A percentile compares a stretch with the other conserved stretches of the same genome.
These are phyloP conservation scores for Sebastes steindachneri DNA, from an alignment of 2,797 vertebrate species.

Conservation along the genomic window DNA sequence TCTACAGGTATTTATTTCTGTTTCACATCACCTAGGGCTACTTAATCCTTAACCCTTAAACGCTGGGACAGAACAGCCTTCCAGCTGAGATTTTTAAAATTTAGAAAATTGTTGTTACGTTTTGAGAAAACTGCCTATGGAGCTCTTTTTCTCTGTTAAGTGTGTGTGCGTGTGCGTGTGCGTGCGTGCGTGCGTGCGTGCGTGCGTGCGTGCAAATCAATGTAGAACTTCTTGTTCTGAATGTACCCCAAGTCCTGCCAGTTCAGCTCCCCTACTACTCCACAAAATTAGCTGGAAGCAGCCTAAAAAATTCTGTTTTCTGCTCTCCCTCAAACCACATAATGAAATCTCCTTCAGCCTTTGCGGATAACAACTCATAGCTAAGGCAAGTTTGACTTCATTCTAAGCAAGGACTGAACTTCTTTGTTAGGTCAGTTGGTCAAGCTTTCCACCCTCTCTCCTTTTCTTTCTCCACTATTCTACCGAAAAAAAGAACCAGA, in stretches of 20 bases:
- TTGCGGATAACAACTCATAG: neutral
- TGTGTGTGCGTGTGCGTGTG: too few species aligned
- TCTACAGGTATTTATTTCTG: conserved; percentile 29
- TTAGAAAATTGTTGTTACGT: neutral
- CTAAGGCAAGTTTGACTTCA: neutral
- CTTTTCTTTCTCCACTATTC: neutral
- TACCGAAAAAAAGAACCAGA: neutral
- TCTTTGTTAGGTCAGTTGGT: neutral
- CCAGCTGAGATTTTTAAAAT: neutral
- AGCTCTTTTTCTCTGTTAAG: neutral
- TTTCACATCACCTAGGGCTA: conserved; percentile 44
- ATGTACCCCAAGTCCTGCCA: neutral
- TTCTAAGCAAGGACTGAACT: neutral
- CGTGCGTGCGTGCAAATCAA: neutral
- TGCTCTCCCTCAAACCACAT: neutral
- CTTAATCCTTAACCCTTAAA: conserved; percentile 44
- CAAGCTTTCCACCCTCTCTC: neutral
- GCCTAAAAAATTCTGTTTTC: neutral
- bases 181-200: too few species aligned
- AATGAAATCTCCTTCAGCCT: neutral
- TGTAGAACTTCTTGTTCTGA: neutral
- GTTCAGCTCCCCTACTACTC: neutral
- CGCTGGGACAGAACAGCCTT: neutral
- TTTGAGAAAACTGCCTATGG: neutral
- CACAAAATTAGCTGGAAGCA: neutral